A percentile compares a stretch with the other conserved stretches of the same genome.
Conservation (phyloP, 2,797 vertebrate genomes). For the Rhinella marina region DNA sequence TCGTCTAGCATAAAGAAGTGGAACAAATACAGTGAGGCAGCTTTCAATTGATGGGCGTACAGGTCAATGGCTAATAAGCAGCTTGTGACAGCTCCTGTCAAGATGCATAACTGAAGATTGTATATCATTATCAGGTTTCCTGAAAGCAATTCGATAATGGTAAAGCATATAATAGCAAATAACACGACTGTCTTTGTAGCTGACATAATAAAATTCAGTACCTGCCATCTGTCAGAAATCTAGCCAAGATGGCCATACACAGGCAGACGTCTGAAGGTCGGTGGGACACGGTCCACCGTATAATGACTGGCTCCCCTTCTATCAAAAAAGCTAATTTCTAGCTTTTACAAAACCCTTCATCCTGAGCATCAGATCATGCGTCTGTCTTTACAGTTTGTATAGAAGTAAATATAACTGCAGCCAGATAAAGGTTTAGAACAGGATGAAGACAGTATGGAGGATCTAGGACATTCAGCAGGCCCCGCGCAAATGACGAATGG, state of each 20-base stretch:
- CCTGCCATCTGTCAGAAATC: background rate
- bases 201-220: background rate
- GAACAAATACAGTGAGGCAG: background rate
- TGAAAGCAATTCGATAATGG: background rate
- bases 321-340: no score
- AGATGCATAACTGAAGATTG: background rate
- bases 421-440: background rate
- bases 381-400: background rate
- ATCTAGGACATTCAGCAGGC: background rate
- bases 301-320: background rate
- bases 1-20: background rate
- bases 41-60: background rate
- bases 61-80: background rate
- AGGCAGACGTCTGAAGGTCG: background rate
- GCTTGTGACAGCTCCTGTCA: background rate
- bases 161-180: background rate
- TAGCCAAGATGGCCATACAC: background rate
- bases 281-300: background rate
- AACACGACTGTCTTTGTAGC: background rate
- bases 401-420: background rate
- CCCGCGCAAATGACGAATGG: slow-evolving; percentile 19
- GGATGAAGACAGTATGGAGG: background rate
- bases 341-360: background rate
- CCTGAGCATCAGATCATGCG: no score
- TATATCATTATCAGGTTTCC: background rate